These are phyloP conservation scores for Hybos culiciformis DNA, from an alignment of 2,888 invertebrate species.

Conservation along the genomic window DNA sequence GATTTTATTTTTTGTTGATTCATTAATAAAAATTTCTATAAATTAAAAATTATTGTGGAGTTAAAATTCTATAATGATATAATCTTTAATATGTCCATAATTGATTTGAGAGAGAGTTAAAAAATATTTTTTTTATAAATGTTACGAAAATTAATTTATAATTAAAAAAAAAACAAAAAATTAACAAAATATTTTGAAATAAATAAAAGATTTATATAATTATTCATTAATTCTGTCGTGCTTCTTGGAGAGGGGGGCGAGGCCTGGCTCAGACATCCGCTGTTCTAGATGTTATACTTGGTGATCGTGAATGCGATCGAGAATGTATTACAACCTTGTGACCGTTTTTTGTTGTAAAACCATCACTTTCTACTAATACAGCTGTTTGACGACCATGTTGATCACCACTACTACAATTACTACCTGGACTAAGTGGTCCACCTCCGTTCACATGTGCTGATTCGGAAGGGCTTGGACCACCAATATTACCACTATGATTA, in stretches of 20 bases:
- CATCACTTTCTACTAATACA: slow-evolving; percentile 72
- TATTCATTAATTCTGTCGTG: slow-evolving; percentile 32
- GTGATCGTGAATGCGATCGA: slow-evolving; percentile 73
- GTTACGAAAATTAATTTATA: too few relatives aligned
- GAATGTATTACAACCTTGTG: slow-evolving; percentile 81
- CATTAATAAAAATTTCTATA: neutral
- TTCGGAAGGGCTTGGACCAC: neutral
- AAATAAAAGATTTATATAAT: slow-evolving; percentile 4
- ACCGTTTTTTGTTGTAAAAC: slow-evolving; percentile 71
- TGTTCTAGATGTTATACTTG: slow-evolving; percentile 67
- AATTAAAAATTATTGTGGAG: neutral
- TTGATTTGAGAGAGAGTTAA: neutral
- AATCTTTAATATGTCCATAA: neutral
- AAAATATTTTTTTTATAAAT: neutral
- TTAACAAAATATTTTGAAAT: slow-evolving; percentile 15
- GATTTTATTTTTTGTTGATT: too few relatives aligned
- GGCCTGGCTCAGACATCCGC: slow-evolving; percentile 76
- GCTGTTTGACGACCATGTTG: slow-evolving; percentile 53
- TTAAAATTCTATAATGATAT: neutral
- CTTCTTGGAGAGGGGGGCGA: slow-evolving; percentile 54
- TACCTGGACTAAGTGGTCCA: slow-evolving; percentile 23
- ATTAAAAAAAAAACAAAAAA: slow-evolving; percentile 14
- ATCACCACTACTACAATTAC: slow-evolving; percentile 26
- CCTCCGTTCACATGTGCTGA: slow-evolving; percentile 16
- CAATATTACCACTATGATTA: slow-evolving; percentile 3